Evolutionary conservation across 2,113 vertebrate species (phyloP).

Genomic region (Nansenia antarctica): DNA sequence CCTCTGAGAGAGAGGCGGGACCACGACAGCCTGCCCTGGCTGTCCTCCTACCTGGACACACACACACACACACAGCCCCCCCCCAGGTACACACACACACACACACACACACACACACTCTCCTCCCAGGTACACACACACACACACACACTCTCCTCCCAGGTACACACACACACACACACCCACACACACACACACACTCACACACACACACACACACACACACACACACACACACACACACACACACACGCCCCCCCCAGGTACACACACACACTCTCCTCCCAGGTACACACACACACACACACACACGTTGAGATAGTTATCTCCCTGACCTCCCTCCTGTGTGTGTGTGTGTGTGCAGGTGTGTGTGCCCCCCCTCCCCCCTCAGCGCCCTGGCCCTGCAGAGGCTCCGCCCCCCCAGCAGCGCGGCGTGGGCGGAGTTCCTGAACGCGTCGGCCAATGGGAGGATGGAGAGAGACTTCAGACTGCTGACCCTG

Average conservation of each 20-base stretch:
- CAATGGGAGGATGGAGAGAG: conserved; percentile 88
- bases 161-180: neutral
- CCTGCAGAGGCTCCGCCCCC: conserved; percentile 82
- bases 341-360: neutral
- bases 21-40: conserved; percentile 81
- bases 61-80: neutral
- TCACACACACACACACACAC: conserved; percentile 2
- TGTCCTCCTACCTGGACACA: conserved; percentile 84
- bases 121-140: too few species aligned
- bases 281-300: too few species aligned
- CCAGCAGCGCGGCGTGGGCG: conserved; percentile 82
- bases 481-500: conserved; percentile 86
- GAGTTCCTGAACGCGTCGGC: conserved; percentile 89
- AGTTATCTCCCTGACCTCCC: too few species aligned
- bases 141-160: conserved; percentile 25
- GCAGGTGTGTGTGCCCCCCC: conserved; percentile 61
- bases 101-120: neutral
- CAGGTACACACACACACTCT: too few species aligned
- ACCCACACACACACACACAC: neutral
- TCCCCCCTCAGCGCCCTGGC: conserved; percentile 78
- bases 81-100: neutral
- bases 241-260: too few species aligned
- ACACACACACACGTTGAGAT: too few species aligned
- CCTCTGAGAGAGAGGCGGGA: conserved; percentile 78
- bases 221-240: too few species aligned